Evolutionary conservation across 2,888 invertebrate genomes (phyloP).

Genomic region (Caenorhabditis sulstoni): DNA sequence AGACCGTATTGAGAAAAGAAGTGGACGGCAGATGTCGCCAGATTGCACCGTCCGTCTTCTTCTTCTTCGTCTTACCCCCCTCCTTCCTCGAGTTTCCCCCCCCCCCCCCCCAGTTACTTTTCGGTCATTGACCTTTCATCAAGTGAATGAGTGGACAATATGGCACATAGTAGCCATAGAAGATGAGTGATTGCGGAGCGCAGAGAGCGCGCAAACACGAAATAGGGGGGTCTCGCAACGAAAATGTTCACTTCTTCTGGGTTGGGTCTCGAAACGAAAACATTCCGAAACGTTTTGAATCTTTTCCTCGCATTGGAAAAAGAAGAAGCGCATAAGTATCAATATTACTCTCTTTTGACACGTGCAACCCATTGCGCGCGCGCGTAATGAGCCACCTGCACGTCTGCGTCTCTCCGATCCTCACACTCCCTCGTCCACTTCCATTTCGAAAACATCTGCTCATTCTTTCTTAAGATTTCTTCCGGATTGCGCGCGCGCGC

Average conservation of each 20-base stretch:
- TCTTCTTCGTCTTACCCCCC: too few species aligned
- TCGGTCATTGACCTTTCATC: constrained; percentile 58
- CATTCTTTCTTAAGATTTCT: not conserved
- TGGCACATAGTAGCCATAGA: constrained; percentile 8
- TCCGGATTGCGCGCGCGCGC: not conserved
- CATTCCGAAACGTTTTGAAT: too few species aligned
- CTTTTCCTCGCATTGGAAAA: too few species aligned
- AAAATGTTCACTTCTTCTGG: constrained; percentile 4
- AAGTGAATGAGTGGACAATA: constrained; percentile 53
- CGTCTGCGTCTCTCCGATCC: constrained; percentile 10
- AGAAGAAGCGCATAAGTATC: constrained; percentile 25
- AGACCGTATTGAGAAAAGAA: constrained; percentile 37
- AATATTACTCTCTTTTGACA: constrained; percentile 1
- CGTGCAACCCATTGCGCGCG: not conserved
- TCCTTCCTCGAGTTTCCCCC: constrained; percentile 3
- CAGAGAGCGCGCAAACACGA: not conserved
- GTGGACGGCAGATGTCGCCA: constrained; percentile 53
- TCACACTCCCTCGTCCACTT: constrained; percentile 1
- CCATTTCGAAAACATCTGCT: constrained; percentile 51
- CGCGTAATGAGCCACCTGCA: constrained; percentile 33
- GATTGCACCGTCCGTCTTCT: constrained; percentile 32
- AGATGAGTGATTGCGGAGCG: constrained; percentile 1
- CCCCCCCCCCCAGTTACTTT: constrained; percentile 28
- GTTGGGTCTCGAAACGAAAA: not conserved
- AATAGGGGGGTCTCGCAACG: not conserved